phyloP scores from a whole-genome alignment of 2,888 invertebrate species.

The Eretmocerus hayati region DNA sequence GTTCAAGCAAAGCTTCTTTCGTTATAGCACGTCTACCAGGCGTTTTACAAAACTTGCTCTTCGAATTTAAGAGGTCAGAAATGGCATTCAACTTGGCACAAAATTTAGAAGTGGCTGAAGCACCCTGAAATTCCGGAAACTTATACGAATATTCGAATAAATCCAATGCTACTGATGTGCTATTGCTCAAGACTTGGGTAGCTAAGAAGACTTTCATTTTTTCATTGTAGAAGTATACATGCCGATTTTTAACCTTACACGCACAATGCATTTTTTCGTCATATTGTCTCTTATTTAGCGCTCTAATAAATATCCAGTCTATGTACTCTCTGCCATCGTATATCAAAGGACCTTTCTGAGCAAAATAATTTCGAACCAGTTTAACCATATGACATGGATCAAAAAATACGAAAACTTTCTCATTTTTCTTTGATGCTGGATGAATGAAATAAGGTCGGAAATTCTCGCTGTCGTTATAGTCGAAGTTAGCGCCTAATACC shows the following conservation, averaged over 20 bases:
- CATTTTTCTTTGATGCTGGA: background rate
- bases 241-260: conserved; percentile 25
- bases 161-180: conserved; percentile 23
- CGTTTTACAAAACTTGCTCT: conserved; percentile 19
- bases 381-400: conserved; percentile 18
- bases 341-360: conserved; percentile 15
- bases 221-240: conserved; percentile 23
- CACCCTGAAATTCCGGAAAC: conserved; percentile 5
- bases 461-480: background rate
- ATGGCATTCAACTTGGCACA: conserved; percentile 24
- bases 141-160: conserved; percentile 18
- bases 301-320: conserved; percentile 24
- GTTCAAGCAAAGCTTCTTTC: background rate
- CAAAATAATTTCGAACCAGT: conserved; percentile 17
- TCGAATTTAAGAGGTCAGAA: conserved; percentile 28
- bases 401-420: conserved; percentile 12
- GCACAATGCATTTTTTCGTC: conserved; percentile 25
- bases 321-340: conserved; percentile 19
- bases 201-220: conserved; percentile 29
- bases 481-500: conserved; percentile 6
- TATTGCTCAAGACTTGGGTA: conserved; percentile 26
- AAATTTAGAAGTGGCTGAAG: conserved; percentile 21
- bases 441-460: background rate
- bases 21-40: conserved; percentile 2
- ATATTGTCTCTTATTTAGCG: conserved; percentile 25